Conservation (phyloP, 30 jellyfish, hydroid and myxozoan species). For the Aurelia aurita complex sp. Pacific region DNA sequence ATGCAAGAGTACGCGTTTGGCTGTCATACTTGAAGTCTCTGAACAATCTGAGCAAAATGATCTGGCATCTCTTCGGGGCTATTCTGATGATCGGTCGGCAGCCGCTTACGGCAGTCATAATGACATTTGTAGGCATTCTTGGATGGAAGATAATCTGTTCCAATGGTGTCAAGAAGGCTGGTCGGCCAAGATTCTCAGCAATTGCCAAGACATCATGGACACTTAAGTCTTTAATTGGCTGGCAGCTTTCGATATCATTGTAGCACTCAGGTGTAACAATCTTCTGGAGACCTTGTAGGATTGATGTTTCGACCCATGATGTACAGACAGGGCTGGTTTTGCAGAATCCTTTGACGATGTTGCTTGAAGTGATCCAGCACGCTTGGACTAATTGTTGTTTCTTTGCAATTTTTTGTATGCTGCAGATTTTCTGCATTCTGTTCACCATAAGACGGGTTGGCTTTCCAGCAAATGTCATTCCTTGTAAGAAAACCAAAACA, state of each 20-base stretch:
- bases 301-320: slow-evolving; percentile 53
- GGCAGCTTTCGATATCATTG: slow-evolving; percentile 17
- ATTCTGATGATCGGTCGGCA: slow-evolving; percentile 47
- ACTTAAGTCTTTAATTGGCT: slow-evolving; percentile 31
- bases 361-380: slow-evolving; percentile 66
- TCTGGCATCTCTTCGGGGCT: slow-evolving; percentile 52
- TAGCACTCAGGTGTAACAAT: slow-evolving; percentile 34
- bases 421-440: slow-evolving; percentile 49
- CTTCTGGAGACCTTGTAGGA: slow-evolving; percentile 39
- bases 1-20: slow-evolving; percentile 60
- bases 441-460: slow-evolving; percentile 50
- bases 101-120: slow-evolving; percentile 42
- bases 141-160: slow-evolving; percentile 42
- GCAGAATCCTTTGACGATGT: slow-evolving; percentile 63
- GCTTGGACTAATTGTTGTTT: slow-evolving; percentile 41
- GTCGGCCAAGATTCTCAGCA: slow-evolving; percentile 67
- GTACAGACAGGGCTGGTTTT: slow-evolving; percentile 39
- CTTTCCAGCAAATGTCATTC: slow-evolving; percentile 50
- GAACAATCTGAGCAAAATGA: slow-evolving; percentile 48
- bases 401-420: slow-evolving; percentile 25
- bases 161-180: slow-evolving; percentile 50
- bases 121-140: slow-evolving; percentile 29
- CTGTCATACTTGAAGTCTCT: slow-evolving; percentile 53
- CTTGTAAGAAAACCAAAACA: slow-evolving; percentile 35
- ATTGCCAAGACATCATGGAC: slow-evolving; percentile 41